Evolutionary conservation across 2,888 invertebrate genomes (phyloP), one percentile per base, ranked within the genome.

Genomic region (Pachymerium ferrugineum): DNA sequence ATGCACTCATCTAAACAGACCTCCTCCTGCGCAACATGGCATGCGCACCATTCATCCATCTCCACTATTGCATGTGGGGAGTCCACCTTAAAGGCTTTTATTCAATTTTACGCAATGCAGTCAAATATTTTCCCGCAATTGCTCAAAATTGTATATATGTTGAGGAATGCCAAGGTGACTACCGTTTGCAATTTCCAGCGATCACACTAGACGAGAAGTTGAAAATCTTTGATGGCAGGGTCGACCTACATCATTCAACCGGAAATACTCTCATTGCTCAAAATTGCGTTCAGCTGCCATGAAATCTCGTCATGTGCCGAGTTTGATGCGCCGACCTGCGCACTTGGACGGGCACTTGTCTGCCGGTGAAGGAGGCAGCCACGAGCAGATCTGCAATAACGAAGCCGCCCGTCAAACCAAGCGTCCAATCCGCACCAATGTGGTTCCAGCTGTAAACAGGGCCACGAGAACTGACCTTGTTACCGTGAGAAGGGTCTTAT

Each of bases 241-340:
- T 47, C 47, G 47, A 47, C 47, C 47, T 47, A 22, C 47, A 47
- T 47, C 47, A 47, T 47, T 47, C 47, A 47, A 16, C 47, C 47
- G 47, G 47, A 47, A 47, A 47, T 47, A 47, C 47, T 47, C 47
- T 47, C 47, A 47, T 47, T 47, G 47, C 47, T 47, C 47, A 47
- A 47, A 16, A 47, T 47, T 47, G 47, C 47, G 47, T 47, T 47
- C 47, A 47, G 47, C 16, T 47, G 16, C 47, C 47, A 47, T 47
- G 47, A 47, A 47, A 47, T 47, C 47, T 47, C 47, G 47, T 47
- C 47, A 47, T 47, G 47, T 47, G 47, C 47, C 2, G 47, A 47
- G 47, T 47, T 47, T 47, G 47, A 47, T 47, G 47, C 47, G 47
- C 47, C 47, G 47, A 47, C 47, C 47, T 47, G 47, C 47, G 47